Percentiles rank a stretch among this genome's conserved stretches.
Conservation (phyloP, 2,113 vertebrate genomes). For the Laticauda colubrina region DNA sequence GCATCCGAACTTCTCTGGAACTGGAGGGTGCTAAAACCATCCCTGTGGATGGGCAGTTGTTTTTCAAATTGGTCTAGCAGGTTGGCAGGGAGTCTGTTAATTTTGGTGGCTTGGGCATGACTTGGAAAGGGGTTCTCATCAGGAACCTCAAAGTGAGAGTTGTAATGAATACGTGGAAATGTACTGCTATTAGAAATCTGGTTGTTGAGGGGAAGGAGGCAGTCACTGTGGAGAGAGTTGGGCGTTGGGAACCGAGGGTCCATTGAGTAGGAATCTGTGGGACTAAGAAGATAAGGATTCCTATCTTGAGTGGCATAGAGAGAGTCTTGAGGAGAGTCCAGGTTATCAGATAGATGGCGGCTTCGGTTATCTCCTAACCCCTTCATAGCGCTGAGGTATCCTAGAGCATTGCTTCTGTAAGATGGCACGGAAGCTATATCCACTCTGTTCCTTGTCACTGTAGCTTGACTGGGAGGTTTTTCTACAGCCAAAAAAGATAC, state of each 20-base stretch:
- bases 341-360: constrained; percentile 89
- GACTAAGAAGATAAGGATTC: constrained; percentile 88
- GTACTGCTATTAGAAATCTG: constrained; percentile 96
- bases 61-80: constrained; percentile 97
- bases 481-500: constrained; percentile 44
- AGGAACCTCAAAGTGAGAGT: constrained; percentile 91
- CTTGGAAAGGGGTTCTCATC: constrained; percentile 89
- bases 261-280: constrained; percentile 89
- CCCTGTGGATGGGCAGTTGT: constrained; percentile 87
- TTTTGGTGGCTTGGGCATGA: constrained; percentile 84
- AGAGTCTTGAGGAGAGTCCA: constrained; percentile 83
- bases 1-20: constrained; percentile 83
- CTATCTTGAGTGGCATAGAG: constrained; percentile 83
- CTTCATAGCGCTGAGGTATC: constrained; percentile 84
- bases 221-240: constrained; percentile 81
- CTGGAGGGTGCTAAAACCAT: constrained; percentile 97
- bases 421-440: constrained; percentile 36
- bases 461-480: neutral
- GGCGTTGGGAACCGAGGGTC: constrained; percentile 79
- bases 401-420: constrained; percentile 66
- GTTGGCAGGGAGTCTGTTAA: constrained; percentile 87
- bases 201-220: constrained; percentile 90
- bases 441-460: neutral
- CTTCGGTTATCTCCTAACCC: constrained; percentile 91
- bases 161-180: constrained; percentile 96